phyloP scores from a whole-genome alignment of 2,888 invertebrate genomes.

The Cepaea hortensis region DNA sequence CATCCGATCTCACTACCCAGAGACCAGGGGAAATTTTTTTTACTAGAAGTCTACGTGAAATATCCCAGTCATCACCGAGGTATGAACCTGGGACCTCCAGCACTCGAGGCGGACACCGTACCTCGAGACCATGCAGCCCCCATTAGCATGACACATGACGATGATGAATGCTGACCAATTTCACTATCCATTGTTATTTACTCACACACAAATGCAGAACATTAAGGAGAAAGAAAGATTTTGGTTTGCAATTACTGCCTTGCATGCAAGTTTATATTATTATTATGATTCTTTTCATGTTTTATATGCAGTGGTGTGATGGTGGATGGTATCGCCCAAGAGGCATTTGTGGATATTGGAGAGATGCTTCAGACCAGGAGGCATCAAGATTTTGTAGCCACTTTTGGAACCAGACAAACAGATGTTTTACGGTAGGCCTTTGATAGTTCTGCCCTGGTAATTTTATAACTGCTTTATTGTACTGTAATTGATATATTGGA shows the following conservation, averaged over 20 bases:
- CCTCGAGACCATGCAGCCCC: no score
- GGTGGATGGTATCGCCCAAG: slow-evolving; percentile 78
- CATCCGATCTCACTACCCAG: no score
- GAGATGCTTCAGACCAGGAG: slow-evolving; percentile 82
- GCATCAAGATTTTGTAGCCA: slow-evolving; percentile 79
- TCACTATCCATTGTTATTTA: no score
- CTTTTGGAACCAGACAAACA: slow-evolving; percentile 63
- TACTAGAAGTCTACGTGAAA: no score
- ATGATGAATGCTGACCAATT: no score
- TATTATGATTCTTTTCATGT: neutral
- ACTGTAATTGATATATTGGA: neutral
- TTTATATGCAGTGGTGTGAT: slow-evolving; percentile 54
- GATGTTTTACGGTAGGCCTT: slow-evolving; percentile 53
- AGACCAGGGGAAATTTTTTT: no score
- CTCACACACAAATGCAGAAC: neutral
- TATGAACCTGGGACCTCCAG: no score
- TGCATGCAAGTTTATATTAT: neutral
- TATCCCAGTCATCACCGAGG: no score
- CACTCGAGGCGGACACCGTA: no score
- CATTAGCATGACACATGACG: no score
- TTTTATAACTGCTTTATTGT: neutral
- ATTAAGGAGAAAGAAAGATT: neutral
- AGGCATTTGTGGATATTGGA: slow-evolving; percentile 83
- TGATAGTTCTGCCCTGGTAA: neutral
- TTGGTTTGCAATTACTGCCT: neutral